phyloP scores from a whole-genome alignment of 2,888 invertebrate species.

The Clanis bilineata region DNA sequence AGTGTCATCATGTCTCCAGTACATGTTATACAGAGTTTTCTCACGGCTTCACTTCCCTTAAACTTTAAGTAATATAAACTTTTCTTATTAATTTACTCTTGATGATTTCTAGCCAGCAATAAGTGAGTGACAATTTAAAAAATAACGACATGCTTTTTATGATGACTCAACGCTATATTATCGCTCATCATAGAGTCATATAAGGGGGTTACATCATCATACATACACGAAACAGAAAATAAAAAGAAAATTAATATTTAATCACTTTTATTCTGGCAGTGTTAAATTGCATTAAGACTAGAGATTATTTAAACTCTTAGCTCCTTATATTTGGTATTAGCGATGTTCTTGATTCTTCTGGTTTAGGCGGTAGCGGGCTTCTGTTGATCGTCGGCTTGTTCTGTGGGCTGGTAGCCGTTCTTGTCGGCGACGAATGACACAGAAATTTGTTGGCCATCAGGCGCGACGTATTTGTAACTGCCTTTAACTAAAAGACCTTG shows the following conservation, averaged over 20 bases:
- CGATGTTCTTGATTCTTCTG: constrained; percentile 21
- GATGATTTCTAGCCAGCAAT: no score
- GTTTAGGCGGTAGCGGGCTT: constrained; percentile 29
- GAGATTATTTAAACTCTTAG: constrained; percentile 27
- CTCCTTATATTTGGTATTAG: constrained; percentile 44
- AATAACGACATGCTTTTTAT: no score
- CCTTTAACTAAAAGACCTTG: constrained; percentile 84
- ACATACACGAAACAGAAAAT: background rate
- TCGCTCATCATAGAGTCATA: no score
- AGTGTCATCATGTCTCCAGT: no score
- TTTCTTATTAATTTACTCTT: no score
- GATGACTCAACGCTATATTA: no score
- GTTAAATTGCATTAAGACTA: constrained; percentile 33
- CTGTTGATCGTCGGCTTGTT: constrained; percentile 47
- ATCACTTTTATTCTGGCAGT: constrained; percentile 42
- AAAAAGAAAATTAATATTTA: constrained; percentile 3
- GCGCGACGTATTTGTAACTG: constrained; percentile 84
- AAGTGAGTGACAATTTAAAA: no score
- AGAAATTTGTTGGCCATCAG: constrained; percentile 84
- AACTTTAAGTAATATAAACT: no score
- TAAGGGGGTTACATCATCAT: no score
- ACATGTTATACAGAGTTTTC: no score
- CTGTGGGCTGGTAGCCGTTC: constrained; percentile 82
- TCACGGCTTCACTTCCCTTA: no score
- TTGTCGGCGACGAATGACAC: constrained; percentile 84